Base-by-base conservation (phyloP, 2,888 invertebrate species). In the Phymatocera aterrima region DNA sequence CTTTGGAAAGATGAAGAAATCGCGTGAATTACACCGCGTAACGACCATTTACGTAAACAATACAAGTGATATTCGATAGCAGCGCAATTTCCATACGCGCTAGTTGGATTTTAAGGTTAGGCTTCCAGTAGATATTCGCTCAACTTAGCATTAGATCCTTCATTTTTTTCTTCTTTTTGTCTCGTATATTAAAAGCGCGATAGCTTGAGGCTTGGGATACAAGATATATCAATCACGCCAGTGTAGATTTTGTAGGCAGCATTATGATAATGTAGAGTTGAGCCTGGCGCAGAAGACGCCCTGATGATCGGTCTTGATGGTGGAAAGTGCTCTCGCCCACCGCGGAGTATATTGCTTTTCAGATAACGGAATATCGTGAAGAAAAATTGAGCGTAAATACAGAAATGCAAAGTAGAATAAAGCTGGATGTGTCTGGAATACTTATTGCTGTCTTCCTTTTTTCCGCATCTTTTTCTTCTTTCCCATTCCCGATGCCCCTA, bases 191-290 rank as follows among this genome's bases (percentile, higher is more conserved):
- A 72, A 51, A 72, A 72, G 48, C 48, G 72, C 3, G 31, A 72
- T 51, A 48, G 34, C 72, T 51, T 72, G 31, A 24, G 72, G 37
- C 18, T 37, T n/a, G 24, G 51, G 31, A 72, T 72, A 51, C 72
- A 72, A 72, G 28, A 51, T 51, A 72, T 72, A 72, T 72, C 72
- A 72, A 72, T 72, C 72, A 72, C 51, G 72, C 43, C 72, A 72
- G 48, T 72, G 72, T 72, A 72, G 72, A 72, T 72, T 51, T 48
- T 72, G 28, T 51, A 72, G 51, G 72, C 51, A 46, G 51, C 72
- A 72, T 72, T 72, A 72, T 72, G 72, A 72, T 72, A 72, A 72
- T 72, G 72, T 51, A 43, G 51, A 72, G 72, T 72, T 72, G 72
- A 72, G 72, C 72, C 72, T 18, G 72, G 48, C 72, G 34, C 72